Evolutionary conservation across 2,797 vertebrate genomes (phyloP).

Genomic region (Ceryle rudis): DNA sequence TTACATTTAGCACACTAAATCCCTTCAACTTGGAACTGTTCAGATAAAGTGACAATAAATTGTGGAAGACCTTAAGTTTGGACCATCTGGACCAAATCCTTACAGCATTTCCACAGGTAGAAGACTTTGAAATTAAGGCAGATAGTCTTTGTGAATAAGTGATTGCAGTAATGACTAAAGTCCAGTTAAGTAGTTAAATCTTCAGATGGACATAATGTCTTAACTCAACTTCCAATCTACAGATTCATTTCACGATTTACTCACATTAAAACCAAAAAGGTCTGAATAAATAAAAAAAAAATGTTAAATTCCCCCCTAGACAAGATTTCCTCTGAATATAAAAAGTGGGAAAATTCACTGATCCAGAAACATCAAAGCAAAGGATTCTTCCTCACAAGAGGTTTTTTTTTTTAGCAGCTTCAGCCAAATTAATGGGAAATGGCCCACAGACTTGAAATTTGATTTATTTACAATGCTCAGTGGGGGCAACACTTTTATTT

Average conservation of each 20-base stretch:
- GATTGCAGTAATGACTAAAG: not conserved
- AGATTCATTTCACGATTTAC: not conserved
- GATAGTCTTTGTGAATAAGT: not conserved
- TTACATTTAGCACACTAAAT: not conserved
- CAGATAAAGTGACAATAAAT: not conserved
- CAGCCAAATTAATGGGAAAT: not conserved
- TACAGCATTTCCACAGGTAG: not conserved
- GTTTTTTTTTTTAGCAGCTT: not conserved
- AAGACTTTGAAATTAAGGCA: not conserved
- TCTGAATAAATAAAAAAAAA: not conserved
- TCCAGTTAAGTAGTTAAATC: not conserved
- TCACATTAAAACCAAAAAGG: not conserved
- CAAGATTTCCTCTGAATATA: not conserved
- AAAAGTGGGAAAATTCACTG: not conserved
- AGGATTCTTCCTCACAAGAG: not conserved
- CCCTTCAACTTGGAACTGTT: not conserved
- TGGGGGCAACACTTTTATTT: not conserved
- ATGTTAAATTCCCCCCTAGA: not conserved
- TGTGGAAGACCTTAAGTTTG: not conserved
- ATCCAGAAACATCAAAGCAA: not conserved
- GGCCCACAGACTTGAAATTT: not conserved
- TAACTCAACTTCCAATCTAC: not conserved
- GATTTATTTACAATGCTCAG: not conserved
- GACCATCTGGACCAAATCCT: not conserved
- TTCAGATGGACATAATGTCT: not conserved